Evolutionary conservation across 1,140 invertebrate species (phyloP), one percentile per base, ranked within the genome.

Genomic region (Orius insidiosus): DNA sequence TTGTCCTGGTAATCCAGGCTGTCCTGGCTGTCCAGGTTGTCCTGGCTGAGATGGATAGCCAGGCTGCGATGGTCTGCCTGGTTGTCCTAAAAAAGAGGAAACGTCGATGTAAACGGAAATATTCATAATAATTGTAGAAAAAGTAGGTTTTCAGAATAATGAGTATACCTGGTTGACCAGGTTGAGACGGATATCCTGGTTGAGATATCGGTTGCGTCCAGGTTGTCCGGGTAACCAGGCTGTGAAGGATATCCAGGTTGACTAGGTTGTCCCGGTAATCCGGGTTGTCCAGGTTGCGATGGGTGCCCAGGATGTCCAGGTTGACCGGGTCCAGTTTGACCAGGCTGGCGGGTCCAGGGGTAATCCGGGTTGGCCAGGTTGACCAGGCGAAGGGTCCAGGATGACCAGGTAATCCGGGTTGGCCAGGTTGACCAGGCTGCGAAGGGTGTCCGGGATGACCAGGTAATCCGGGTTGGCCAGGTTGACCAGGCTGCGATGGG

Each of bases 171-270:
- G 49, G 14, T 41, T 10, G 19, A 4, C 48, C 52, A 14, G 47
- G 48, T 14, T 34, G 14, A 10, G 37, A 44, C n/a, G 39, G 45
- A 8, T 46, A 36, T 45, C 52, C 51, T 40, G 57, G 52, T 35
- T 39, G 44, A 36, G 53, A 55, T n/a, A n/a, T n/a, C 46, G 56
- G 57, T n/a, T n/a, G 18, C 49, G 42, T 50, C 50, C 56, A 31
- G 54, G 57, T 49, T 55, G 50, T 34, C 58, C 53, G 52, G 55
- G 37, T 52, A 13, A 38, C 54, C 54, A 47, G 49, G 53, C 32
- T 43, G 38, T 47, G 53, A 53, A 41, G 53, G 55, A 39, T 44
- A 37, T 24, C 54, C 53, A 46, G 55, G 53, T 5, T 47, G 32
- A 32, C 53, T 53, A 33, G 56, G 55, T 47, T 53, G 49, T 39